A percentile compares a stretch with the other conserved stretches of the same genome.
These are phyloP conservation scores for Agrotis segetum DNA, from an alignment of 2,888 invertebrate species.

Conservation along the genomic window DNA sequence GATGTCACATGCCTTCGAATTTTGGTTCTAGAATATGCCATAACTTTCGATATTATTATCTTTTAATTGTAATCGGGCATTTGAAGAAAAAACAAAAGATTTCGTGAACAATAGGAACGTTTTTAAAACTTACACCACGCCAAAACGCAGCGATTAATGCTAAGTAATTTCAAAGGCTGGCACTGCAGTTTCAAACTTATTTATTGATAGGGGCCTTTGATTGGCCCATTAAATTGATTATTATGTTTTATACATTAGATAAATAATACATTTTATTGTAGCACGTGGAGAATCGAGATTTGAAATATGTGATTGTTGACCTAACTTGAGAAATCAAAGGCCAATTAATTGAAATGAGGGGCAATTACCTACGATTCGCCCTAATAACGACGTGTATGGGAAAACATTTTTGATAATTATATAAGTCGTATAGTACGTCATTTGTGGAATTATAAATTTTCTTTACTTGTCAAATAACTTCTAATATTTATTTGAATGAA, in stretches of 20 bases:
- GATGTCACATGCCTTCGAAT: no score
- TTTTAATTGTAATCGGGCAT: no score
- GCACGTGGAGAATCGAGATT: constrained; percentile 50
- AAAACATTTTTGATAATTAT: constrained; percentile 23
- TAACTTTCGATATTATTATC: no score
- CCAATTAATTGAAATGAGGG: constrained; percentile 41
- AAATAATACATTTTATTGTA: constrained; percentile 57
- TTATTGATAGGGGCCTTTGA: constrained; percentile 74
- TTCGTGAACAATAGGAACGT: not conserved
- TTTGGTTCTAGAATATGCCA: no score
- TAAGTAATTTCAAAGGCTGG: constrained; percentile 66
- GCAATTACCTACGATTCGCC: constrained; percentile 24
- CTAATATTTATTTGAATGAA: constrained; percentile 10
- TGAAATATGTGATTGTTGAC: constrained; percentile 57
- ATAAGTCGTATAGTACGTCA: not conserved
- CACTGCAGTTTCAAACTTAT: constrained; percentile 67
- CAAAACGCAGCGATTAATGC: constrained; percentile 64
- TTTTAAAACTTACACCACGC: constrained; percentile 45
- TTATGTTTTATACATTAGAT: constrained; percentile 43
- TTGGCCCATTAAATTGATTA: constrained; percentile 66
- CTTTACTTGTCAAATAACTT: constrained; percentile 49
- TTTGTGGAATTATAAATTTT: constrained; percentile 21
- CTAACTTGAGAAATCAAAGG: constrained; percentile 37
- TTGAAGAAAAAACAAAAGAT: no score
- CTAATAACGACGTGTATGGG: constrained; percentile 8